Evolutionary conservation across 2,797 vertebrate species (phyloP), one percentile per base, ranked within the genome.

Genomic region (Xiphophorus birchmanni): DNA sequence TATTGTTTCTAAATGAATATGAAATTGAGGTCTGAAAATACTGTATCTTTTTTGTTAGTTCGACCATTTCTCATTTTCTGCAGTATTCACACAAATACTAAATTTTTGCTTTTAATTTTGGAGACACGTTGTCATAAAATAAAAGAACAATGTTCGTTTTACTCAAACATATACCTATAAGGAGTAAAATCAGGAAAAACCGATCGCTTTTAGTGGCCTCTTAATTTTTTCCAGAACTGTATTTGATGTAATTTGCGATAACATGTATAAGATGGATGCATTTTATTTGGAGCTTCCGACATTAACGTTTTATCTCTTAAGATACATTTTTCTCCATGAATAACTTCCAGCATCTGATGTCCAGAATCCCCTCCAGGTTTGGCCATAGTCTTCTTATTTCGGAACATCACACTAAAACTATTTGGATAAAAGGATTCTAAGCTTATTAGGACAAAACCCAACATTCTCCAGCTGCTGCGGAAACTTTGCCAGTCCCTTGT

Each of bases 261-360:
- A 56, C 9, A 11, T 76, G 23, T 60, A 21, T 29, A 60, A 73
- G n/a, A 45, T 35, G 65, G 12, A 54, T 77, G 48, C 69, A 21
- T 76, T 74, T 77, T 77, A 69, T 81, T 8, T 73, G 65, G 29
- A 63, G 47, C 71, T 72, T 47, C 58, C 73, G 71, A 79, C 21
- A 47, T 29, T 23, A 67, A 17, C 3, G 44, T 35, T 45, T 32
- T 45, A 4, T 73, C 52, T 82, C 74, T 37, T 45, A 58, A 77
- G 71, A 56, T 60, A 11, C 26, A 7, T 76, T 50, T 58, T 12
- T 65, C n/a, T 29, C 29, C 73, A 23, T 74, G 54, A 47, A n/a
- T 56, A 23, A 17, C 63, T 75, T 18, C 48, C 73, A 44, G 35
- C 81, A 29, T 73, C 74, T 78, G 77, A 76, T 40, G 60, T 72